A percentile compares a stretch with the other conserved stretches of the same genome.
Evolutionary conservation across 2,113 vertebrate genomes (phyloP).

Genomic region (Indicator maculatus): DNA sequence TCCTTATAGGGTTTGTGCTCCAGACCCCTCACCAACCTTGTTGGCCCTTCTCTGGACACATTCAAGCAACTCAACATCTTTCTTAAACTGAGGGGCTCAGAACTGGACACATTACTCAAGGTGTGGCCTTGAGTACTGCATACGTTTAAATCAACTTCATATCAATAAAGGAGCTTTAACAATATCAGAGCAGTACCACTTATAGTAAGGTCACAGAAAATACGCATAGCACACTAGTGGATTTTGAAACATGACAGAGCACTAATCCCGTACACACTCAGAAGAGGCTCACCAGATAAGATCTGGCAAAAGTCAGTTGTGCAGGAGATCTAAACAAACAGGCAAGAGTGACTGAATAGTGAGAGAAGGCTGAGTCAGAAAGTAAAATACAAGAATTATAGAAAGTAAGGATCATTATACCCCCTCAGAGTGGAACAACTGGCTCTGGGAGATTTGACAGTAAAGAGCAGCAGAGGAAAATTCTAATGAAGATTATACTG

Average conservation of each 20-base stretch:
- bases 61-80: no score
- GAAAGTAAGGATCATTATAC: neutral
- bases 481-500: neutral
- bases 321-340: neutral
- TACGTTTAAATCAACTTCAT: neutral
- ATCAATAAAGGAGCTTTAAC: neutral
- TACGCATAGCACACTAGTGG: rapidly evolving
- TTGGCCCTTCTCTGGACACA: no score
- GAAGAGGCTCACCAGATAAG: neutral
- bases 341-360: rapidly evolving
- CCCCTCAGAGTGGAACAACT: neutral
- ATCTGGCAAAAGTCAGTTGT: neutral
- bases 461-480: neutral
- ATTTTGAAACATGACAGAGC: neutral
- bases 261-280: neutral
- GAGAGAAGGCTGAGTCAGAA: neutral
- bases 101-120: no score
- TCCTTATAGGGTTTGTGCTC: no score
- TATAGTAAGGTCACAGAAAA: rapidly evolving
- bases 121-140: no score
- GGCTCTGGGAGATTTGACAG: neutral
- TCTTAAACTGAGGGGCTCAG: no score
- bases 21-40: no score
- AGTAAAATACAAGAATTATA: neutral
- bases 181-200: neutral